Conservation (phyloP, 2,797 vertebrate species). For the Sciurus carolinensis region DNA sequence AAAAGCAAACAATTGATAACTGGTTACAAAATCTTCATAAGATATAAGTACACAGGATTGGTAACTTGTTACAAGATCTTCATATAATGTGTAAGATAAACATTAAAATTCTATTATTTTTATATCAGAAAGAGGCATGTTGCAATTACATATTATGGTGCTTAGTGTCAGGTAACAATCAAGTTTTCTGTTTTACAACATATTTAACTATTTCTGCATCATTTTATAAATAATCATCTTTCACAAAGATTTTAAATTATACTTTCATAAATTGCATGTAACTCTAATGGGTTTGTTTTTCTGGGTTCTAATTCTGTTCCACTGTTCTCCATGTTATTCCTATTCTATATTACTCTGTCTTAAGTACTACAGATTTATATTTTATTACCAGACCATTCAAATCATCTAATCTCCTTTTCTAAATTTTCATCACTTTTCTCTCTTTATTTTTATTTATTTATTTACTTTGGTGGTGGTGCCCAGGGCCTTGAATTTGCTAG, state of each 20-base stretch:
- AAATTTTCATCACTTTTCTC: background rate
- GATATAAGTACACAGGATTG: background rate
- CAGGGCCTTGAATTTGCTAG: too few species aligned
- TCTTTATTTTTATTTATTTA: too few species aligned
- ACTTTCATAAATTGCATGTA: background rate
- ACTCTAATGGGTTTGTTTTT: background rate
- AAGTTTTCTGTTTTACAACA: conserved; percentile 37
- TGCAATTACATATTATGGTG: background rate
- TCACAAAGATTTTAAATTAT: background rate
- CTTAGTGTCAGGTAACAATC: background rate
- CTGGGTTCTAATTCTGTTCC: background rate
- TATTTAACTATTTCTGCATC: conserved; percentile 18
- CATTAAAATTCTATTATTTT: background rate
- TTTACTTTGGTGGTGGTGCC: too few species aligned
- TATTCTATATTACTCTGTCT: background rate
- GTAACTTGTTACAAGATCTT: background rate
- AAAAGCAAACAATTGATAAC: background rate
- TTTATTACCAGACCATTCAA: background rate
- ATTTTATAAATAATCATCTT: conserved; percentile 32
- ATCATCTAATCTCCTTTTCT: conserved; percentile 2
- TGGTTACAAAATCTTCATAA: too few species aligned
- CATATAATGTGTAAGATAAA: background rate
- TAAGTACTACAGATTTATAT: background rate
- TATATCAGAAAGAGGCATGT: background rate
- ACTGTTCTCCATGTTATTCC: background rate